phyloP scores from a whole-genome alignment of 92 coral and sea anemone species.

The Epizoanthus fatuus region DNA sequence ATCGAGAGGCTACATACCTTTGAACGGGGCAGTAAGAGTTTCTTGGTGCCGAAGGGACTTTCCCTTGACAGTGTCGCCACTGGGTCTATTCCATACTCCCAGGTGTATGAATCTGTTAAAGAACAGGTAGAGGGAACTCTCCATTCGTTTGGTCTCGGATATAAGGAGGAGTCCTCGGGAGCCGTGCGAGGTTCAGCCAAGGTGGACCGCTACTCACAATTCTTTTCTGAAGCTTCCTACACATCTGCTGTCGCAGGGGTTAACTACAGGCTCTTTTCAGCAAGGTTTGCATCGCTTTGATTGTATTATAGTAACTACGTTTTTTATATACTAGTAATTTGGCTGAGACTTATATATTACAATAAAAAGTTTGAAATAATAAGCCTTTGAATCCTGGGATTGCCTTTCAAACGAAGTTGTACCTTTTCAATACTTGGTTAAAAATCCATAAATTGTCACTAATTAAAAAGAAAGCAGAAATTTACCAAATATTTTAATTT shows the following conservation, averaged over 20 bases:
- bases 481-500: no score
- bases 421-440: no score
- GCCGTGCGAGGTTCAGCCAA: constrained; percentile 24
- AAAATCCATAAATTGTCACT: no score
- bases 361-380: no score
- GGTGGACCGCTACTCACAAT: neutral
- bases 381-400: no score
- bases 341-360: no score
- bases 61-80: neutral
- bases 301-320: neutral
- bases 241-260: constrained; percentile 34
- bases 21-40: constrained; percentile 12
- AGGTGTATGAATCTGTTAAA: neutral
- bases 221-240: neutral
- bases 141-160: constrained; percentile 10
- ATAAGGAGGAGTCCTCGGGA: constrained; percentile 1
- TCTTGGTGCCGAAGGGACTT: constrained; percentile 26
- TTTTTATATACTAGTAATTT: no score
- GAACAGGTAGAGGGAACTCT: constrained; percentile 21
- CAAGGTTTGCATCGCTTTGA: constrained; percentile 1
- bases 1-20: constrained; percentile 13
- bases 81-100: constrained; percentile 13
- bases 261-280: constrained; percentile 15
- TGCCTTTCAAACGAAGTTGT: no score
- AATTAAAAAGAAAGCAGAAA: no score